Conservation (phyloP, 2,113 vertebrate genomes). For the Misgurnus mizolepis region DNA sequence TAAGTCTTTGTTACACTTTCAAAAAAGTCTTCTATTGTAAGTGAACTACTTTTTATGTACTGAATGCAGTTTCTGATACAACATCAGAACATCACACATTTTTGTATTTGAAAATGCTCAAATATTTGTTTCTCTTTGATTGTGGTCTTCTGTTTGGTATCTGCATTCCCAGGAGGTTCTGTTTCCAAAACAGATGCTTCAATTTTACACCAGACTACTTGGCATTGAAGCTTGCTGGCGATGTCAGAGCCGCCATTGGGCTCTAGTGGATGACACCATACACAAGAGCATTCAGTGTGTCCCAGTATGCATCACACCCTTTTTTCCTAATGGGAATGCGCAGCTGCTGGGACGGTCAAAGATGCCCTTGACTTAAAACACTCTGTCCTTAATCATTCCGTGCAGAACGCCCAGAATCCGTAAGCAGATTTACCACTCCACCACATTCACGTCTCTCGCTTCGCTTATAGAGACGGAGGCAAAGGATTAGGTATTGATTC, state of each 20-base stretch:
- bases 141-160: neutral
- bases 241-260: neutral
- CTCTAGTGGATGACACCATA: slow-evolving; percentile 23
- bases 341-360: slow-evolving; percentile 46
- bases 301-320: slow-evolving; percentile 31
- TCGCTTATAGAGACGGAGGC: neutral
- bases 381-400: neutral
- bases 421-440: slow-evolving; percentile 26
- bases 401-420: slow-evolving; percentile 13
- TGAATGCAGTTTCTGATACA: no score
- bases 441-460: slow-evolving; percentile 14
- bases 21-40: neutral
- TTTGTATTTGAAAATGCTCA: neutral
- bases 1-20: no score
- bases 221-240: neutral
- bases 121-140: neutral
- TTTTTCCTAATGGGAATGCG: slow-evolving; percentile 56
- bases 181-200: slow-evolving; percentile 33
- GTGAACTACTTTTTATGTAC: neutral
- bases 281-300: slow-evolving; percentile 30
- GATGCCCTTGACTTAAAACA: slow-evolving; percentile 45
- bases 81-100: no score
- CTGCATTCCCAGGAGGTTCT: slow-evolving; percentile 10
- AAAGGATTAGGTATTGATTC: slow-evolving; percentile 28
- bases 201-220: slow-evolving; percentile 27